Evolutionary conservation across 2,888 invertebrate species (phyloP).

Genomic region (Trachelus troglodyta): DNA sequence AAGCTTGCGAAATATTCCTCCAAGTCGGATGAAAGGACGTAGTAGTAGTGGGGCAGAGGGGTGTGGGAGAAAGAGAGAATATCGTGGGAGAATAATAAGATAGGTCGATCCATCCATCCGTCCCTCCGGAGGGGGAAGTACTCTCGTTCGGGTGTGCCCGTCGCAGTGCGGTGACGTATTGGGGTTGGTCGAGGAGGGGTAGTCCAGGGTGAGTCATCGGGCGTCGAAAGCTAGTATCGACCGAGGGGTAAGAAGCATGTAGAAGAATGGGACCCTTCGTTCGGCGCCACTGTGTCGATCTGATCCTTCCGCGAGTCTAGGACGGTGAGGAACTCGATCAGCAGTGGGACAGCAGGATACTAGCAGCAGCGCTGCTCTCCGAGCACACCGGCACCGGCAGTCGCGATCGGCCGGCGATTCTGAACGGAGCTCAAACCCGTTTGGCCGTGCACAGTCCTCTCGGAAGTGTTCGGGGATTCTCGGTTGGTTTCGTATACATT

Average conservation of each 20-base stretch:
- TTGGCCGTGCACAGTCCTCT: neutral
- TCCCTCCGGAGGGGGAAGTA: neutral
- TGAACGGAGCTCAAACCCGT: slow-evolving; percentile 4
- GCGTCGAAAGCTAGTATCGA: neutral
- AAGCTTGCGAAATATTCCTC: neutral
- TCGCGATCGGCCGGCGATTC: slow-evolving; percentile 5
- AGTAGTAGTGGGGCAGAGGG: neutral
- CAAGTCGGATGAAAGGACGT: neutral
- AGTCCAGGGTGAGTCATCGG: slow-evolving; percentile 17
- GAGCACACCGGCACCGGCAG: slow-evolving; percentile 38
- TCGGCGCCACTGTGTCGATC: slow-evolving; percentile 37
- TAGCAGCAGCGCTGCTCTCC: slow-evolving; percentile 52
- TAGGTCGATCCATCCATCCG: slow-evolving; percentile 3
- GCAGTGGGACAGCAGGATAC: slow-evolving; percentile 63
- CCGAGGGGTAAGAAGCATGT: neutral
- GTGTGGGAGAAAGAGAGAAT: neutral
- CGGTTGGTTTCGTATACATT: slow-evolving; percentile 43
- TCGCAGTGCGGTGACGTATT: slow-evolving; percentile 4
- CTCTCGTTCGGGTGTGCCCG: neutral
- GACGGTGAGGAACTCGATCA: slow-evolving; percentile 69
- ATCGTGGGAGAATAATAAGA: slow-evolving; percentile 8
- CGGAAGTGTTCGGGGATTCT: slow-evolving; percentile 22
- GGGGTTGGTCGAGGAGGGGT: slow-evolving; percentile 12
- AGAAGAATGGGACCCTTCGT: slow-evolving; percentile 22
- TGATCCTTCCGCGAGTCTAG: slow-evolving; percentile 52